Evolutionary conservation across 2,888 invertebrate species (phyloP), one percentile per base, ranked within the genome.

Genomic region (Macrophya annulata): DNA sequence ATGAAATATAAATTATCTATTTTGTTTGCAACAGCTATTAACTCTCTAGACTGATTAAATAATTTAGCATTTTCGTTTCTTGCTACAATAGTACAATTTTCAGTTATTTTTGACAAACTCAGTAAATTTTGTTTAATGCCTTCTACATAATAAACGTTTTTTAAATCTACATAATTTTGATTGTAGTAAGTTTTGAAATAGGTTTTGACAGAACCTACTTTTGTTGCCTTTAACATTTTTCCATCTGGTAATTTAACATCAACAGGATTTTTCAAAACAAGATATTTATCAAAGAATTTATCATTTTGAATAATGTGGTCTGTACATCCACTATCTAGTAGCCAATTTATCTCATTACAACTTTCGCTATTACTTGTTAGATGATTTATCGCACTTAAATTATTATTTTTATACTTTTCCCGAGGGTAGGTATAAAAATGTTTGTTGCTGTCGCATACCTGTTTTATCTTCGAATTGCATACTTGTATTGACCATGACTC

Each of bases 201-300:
- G 43, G 55, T 76, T 45, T 84, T n/a, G n/a, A 85, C 21, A 40
- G 2, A 77, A 1, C 86, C 86, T 65, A 85, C 43, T 86, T 87
- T 6, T 85, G 84, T 0, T n/a, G 87, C 87, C 79, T 87, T 85
- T 72, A 87, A 45, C 2, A 25, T 79, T 72, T 79, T 81, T 31
- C 85, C 84, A 83, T 87, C 86, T 21, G 79, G 86, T 40, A 88
- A 48, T 65, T 86, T 87, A 43, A 88, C 87, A 79, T 85, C 55
- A 6, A 87, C 79, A 0, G 88, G 86, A 37, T 86, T 85, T 82
- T 87, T 86, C 71, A 88, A 85, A n/a, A 31, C 55, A 17, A 84
- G 25, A 83, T 37, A 85, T 4, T 86, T 74, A 48, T 85, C 76
- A 68, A 86, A 86, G 71, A 65, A 86, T 37, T 68, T 77, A 51